Evolutionary conservation across 2,888 invertebrate genomes (phyloP).

Genomic region (Apotomis betuletana): DNA sequence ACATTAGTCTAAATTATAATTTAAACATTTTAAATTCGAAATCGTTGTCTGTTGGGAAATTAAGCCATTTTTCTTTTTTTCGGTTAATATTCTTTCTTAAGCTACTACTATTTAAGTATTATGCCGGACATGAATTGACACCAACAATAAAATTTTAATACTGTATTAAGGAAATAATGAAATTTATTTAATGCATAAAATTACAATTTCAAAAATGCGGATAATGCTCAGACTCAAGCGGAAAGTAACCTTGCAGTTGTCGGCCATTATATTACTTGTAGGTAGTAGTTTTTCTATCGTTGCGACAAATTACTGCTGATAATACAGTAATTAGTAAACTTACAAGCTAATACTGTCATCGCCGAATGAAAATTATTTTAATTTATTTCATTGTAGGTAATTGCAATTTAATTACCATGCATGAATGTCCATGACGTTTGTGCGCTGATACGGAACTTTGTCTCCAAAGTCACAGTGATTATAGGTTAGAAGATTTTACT

Average conservation of each 20-base stretch:
- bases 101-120: too few species aligned
- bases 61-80: too few species aligned
- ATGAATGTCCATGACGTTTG: neutral
- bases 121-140: too few species aligned
- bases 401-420: slow-evolving; percentile 10
- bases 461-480: slow-evolving; percentile 14
- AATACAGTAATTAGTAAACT: neutral
- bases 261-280: neutral
- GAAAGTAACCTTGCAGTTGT: neutral
- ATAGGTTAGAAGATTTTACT: too few species aligned
- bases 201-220: neutral
- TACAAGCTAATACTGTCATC: neutral
- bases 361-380: too few species aligned
- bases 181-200: too few species aligned
- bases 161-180: too few species aligned
- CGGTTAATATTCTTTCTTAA: too few species aligned
- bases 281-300: neutral
- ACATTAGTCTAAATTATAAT: too few species aligned
- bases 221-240: neutral
- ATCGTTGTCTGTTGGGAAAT: too few species aligned
- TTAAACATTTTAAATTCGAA: too few species aligned
- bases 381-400: neutral
- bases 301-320: neutral
- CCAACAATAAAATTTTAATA: too few species aligned
- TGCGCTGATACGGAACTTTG: neutral